Base-by-base conservation (phyloP, 2,888 invertebrate species). In the Scaptodrosophila latifasciaeformis region DNA sequence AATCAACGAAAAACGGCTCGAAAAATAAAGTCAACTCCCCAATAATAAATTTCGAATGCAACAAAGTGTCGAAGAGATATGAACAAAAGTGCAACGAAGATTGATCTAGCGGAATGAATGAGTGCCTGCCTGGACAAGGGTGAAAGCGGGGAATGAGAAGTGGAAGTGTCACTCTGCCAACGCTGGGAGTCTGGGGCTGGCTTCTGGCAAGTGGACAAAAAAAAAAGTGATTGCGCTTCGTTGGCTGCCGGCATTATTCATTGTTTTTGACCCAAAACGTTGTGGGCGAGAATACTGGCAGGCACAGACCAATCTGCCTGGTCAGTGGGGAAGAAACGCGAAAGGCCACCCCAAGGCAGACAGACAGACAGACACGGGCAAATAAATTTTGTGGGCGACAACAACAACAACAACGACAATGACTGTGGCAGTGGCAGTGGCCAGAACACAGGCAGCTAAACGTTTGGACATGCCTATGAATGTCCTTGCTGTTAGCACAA, bases 41-140 rank as follows among this genome's bases (percentile, higher is more conserved):
- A 76, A 72, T 68, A 75, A 75, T 75, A 75, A 75, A 75, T 78
- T 75, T 75, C 76, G 75, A 78, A 75, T 72, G 76, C 66, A 78
- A 72, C 79, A 75, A 70, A 75, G 79, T 75, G 75, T 75, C 75
- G 75, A 77, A 69, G 53, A 31, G 12, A 46, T 34, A 43, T 56
- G 64, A 43, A 31, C 66, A 72, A 57, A 63, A 67, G 62, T 59
- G 53, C 70, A 67, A 81, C 74, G 76, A 78, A 78, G 80, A 80
- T 80, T 80, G 80, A 80, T 80, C 74, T 80, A 71, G 78, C 63
- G 80, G 76, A 81, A 80, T 81, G 71, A 81, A 75, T 81, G 78
- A 68, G 56, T 52, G 59, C 48, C 63, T 54, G 21, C 37, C n/a
- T n/a, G n/a, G 10, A 10, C 40, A n/a, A 9, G 18, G 21, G 12